Conservation (phyloP, 1,140 invertebrate genomes). For the Papilio aristodemus region DNA sequence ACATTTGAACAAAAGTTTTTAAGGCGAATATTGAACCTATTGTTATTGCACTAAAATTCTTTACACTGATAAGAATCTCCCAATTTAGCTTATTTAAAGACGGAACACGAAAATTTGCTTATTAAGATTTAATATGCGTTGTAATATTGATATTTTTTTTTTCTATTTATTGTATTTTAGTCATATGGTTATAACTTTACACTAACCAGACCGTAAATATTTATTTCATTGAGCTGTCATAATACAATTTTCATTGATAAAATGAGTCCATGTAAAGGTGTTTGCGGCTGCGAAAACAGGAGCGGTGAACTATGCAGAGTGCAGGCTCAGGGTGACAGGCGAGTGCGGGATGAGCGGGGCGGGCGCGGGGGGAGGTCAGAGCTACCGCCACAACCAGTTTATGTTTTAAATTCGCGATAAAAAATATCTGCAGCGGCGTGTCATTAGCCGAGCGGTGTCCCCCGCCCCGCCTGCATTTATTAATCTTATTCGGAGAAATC, state of each 20-base stretch:
- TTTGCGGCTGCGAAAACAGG: constrained; percentile 31
- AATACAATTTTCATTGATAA: constrained; percentile 8
- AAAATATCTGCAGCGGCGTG: constrained; percentile 75
- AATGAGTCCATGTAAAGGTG: constrained; percentile 16
- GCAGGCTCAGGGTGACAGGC: constrained; percentile 36
- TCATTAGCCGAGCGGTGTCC: constrained; percentile 70
- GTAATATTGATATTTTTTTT: neutral
- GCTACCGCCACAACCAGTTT: constrained; percentile 65
- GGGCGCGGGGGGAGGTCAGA: constrained; percentile 38
- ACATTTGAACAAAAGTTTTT: neutral
- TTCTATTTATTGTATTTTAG: neutral
- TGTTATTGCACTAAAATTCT: neutral
- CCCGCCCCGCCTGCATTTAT: constrained; percentile 69
- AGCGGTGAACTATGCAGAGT: constrained; percentile 59
- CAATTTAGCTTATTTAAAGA: too few relatives aligned
- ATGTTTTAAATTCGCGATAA: constrained; percentile 76
- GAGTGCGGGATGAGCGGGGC: constrained; percentile 31
- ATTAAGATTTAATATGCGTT: too few relatives aligned
- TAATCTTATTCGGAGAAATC: constrained; percentile 77
- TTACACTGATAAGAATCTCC: too few relatives aligned
- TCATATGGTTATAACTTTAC: neutral
- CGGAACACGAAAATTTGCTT: too few relatives aligned
- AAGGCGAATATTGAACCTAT: neutral
- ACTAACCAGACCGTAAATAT: neutral
- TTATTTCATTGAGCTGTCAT: neutral